A percentile compares a stretch with the other conserved stretches of the same genome.
Evolutionary conservation across 2,888 invertebrate genomes (phyloP).

Genomic region (Tipula vernalis): DNA sequence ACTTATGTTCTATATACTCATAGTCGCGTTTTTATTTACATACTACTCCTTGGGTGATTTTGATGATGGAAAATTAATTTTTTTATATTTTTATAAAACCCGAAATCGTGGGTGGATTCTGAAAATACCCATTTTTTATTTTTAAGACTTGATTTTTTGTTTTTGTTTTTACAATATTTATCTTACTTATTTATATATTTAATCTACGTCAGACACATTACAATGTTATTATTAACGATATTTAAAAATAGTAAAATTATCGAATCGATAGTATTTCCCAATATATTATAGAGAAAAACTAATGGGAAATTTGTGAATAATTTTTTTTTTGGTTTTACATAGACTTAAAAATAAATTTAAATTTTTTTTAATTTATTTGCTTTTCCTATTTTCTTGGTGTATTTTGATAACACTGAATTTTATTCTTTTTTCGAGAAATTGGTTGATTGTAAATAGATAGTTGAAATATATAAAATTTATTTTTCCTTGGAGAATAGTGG

Average conservation of each 20-base stretch:
- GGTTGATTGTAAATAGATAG: neutral
- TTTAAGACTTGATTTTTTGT: neutral
- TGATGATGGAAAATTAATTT: neutral
- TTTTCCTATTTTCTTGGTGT: neutral
- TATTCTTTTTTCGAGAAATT: neutral
- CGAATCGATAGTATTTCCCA: conserved; percentile 4
- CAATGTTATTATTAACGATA: neutral
- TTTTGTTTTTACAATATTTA: neutral
- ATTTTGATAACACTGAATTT: neutral
- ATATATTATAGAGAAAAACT: neutral
- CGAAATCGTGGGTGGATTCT: neutral
- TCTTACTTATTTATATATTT: neutral
- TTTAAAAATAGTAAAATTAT: neutral
- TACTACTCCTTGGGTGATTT: neutral
- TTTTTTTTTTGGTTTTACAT: neutral
- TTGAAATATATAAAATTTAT: neutral
- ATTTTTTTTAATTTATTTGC: neutral
- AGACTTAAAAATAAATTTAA: neutral
- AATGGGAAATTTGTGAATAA: neutral
- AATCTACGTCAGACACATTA: neutral
- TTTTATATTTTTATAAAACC: neutral
- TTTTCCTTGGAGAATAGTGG: neutral
- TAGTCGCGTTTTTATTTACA: neutral
- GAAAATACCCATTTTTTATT: neutral
- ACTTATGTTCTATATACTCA: neutral